phyloP scores from a whole-genome alignment of 2,888 invertebrate genomes.

The Ectropis crepuscularia region DNA sequence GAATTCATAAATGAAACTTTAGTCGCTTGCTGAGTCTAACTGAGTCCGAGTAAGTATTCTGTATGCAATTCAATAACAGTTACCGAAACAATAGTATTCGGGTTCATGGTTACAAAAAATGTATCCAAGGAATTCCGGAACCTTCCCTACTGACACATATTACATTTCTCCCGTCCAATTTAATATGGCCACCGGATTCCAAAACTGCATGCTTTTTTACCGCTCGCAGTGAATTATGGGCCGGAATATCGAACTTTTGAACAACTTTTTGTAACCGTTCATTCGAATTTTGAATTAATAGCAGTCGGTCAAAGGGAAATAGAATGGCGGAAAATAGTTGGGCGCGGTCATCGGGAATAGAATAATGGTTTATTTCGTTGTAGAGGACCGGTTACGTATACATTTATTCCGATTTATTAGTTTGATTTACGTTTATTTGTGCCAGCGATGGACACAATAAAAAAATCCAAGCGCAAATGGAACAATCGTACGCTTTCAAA shows the following conservation, averaged over 20 bases:
- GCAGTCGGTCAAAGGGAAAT: slow-evolving; percentile 18
- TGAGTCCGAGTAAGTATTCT: too few species aligned
- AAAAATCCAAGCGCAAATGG: too few species aligned
- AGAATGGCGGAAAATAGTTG: slow-evolving; percentile 2
- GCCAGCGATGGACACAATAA: not conserved
- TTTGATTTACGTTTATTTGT: slow-evolving; percentile 10
- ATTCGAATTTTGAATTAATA: slow-evolving; percentile 29
- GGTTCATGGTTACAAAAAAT: not conserved
- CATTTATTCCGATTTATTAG: slow-evolving; percentile 1
- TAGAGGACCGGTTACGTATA: not conserved
- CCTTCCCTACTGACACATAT: slow-evolving; percentile 4
- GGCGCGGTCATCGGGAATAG: slow-evolving; percentile 4
- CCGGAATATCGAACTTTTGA: slow-evolving; percentile 38
- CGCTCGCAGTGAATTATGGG: slow-evolving; percentile 35
- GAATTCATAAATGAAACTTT: too few species aligned
- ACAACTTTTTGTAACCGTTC: slow-evolving; percentile 26
- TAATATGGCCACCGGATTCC: slow-evolving; percentile 57
- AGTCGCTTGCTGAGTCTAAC: too few species aligned
- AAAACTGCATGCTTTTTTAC: slow-evolving; percentile 33
- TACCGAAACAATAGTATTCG: not conserved
- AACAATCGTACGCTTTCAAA: not conserved
- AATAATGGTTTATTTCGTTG: slow-evolving; percentile 2
- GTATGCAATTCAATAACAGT: not conserved
- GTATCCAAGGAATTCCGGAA: not conserved
- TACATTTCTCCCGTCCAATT: slow-evolving; percentile 58